Evolutionary conservation across 2,797 vertebrate genomes (phyloP).

Genomic region (Bradypodion ventrale): DNA sequence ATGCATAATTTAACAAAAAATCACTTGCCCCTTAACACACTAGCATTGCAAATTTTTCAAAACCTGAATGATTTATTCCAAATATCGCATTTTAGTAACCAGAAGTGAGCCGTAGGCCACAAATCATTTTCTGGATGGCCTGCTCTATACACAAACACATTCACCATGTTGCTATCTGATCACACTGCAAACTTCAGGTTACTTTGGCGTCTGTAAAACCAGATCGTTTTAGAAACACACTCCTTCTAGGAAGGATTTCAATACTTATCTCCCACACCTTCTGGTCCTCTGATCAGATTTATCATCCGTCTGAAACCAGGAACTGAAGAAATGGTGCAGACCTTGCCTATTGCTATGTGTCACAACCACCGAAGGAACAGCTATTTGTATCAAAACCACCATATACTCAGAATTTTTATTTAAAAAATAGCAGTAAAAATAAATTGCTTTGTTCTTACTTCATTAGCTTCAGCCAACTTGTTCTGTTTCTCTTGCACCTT

Average conservation of each 20-base stretch:
- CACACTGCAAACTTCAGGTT: background rate
- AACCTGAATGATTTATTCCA: background rate
- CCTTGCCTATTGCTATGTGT: background rate
- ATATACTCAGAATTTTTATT: slow-evolving; percentile 12
- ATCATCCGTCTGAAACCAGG: background rate
- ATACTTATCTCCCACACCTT: background rate
- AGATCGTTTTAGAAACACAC: background rate
- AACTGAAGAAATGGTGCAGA: background rate
- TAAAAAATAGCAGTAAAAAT: slow-evolving; percentile 1
- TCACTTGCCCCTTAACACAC: too few relatives aligned
- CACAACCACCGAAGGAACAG: background rate
- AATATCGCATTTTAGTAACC: background rate
- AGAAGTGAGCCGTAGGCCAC: too few relatives aligned
- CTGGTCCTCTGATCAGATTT: background rate
- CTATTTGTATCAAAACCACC: background rate
- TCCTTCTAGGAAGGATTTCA: too few relatives aligned
- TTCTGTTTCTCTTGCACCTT: slow-evolving; percentile 85
- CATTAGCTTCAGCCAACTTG: slow-evolving; percentile 78
- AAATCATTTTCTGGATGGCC: background rate
- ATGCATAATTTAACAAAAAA: background rate
- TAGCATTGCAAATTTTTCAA: too few relatives aligned
- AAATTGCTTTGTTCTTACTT: slow-evolving; percentile 80
- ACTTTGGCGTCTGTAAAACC: background rate
- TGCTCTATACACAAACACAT: background rate
- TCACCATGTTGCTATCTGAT: background rate